Evolutionary conservation across 2,888 invertebrate species (phyloP), one percentile per base, ranked within the genome.

Genomic region (Ophion slaviceki): DNA sequence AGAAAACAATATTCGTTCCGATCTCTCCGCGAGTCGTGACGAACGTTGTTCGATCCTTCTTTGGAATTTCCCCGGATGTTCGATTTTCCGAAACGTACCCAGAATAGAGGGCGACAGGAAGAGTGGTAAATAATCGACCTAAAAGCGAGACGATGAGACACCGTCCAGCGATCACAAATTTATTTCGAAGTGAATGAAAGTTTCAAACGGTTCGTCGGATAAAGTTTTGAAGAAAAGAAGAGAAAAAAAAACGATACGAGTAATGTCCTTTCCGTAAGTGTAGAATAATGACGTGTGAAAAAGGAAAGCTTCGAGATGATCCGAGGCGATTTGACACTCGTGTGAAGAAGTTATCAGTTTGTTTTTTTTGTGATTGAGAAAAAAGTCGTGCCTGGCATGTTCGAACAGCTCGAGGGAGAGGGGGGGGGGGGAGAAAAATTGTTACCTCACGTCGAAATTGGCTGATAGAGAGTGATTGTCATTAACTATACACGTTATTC

Each of bases 391-490:
- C 89, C 88, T 90, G 89, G 90, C 90, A 92, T 59, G 4, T 87
- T 88, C 85, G 79, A 88, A 91, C 88, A 91, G 90, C 89, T 90
- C 88, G 86, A 62, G 62, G 68, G 47, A 64, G 61, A 24, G 28
- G 74, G 17, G 40, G 45, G 24, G 81, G 57, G 88, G 85, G 88
- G 64, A 28, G 87, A 74, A 80, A 64, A 86, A 83, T 74, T 75
- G 68, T 80, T 77, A 79, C 85, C 70, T 85, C 78, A 83, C 87
- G 89, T 89, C 88, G 61, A 70, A 90, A 88, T 91, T 90, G 80
- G 89, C 92, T 91, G 88, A 91, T 92, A 92, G 92, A 92, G 68
- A 92, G 92, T 93, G 93, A 93, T 93, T 93, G 93, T 93, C 93
- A 92, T 92, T 89, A 91, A 92, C 91, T 92, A 91, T 92, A 92